Conservation (phyloP, 2,888 invertebrate species). For the Ectemnius cavifrons region DNA sequence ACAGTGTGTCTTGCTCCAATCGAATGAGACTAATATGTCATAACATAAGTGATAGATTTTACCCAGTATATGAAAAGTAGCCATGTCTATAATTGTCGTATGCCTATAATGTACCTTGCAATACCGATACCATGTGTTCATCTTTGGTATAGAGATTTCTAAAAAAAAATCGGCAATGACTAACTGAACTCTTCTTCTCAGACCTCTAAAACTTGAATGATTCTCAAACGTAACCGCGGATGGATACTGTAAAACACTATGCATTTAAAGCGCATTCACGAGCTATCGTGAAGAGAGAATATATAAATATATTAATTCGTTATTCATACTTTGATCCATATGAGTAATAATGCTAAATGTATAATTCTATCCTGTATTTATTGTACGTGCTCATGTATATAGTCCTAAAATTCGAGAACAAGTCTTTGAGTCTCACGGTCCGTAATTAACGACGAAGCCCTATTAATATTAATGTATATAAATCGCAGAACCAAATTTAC, state of each 20-base stretch:
- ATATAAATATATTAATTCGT: conserved; percentile 47
- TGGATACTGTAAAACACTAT: no score
- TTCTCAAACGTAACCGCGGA: no score
- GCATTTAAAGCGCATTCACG: no score
- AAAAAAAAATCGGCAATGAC: conserved; percentile 3
- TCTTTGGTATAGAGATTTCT: not conserved
- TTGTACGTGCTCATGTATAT: conserved; percentile 57
- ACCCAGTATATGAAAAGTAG: conserved; percentile 16
- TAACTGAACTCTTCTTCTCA: no score
- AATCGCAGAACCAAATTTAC: conserved; percentile 29
- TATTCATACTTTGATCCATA: conserved; percentile 49
- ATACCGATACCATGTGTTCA: not conserved
- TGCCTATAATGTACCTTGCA: not conserved
- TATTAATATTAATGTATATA: conserved; percentile 30
- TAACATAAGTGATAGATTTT: conserved; percentile 24
- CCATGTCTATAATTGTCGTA: not conserved
- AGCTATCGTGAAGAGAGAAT: not conserved
- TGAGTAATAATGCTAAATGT: conserved; percentile 52
- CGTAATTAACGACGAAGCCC: conserved; percentile 52
- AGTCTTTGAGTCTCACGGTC: conserved; percentile 62
- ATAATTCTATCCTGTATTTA: conserved; percentile 61
- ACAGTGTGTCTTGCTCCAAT: conserved; percentile 1
- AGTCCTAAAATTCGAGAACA: conserved; percentile 49
- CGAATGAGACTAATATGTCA: conserved; percentile 5
- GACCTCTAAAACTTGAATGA: no score